phyloP scores from a whole-genome alignment of 2,888 invertebrate species.

The Microplitis deprimator region DNA sequence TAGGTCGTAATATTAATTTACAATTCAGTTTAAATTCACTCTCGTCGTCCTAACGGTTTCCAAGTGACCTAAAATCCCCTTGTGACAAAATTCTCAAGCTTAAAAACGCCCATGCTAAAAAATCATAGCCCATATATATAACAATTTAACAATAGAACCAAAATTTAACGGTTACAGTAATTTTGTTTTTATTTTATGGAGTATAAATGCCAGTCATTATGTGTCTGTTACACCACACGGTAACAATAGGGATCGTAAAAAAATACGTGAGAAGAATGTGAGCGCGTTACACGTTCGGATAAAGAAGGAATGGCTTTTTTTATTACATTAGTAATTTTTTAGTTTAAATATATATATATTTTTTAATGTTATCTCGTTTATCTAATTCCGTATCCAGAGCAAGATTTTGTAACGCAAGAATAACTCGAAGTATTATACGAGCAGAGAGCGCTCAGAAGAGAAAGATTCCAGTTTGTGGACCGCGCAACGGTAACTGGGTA shows the following conservation, averaged over 20 bases:
- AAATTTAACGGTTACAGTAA: not conserved
- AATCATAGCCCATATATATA: not conserved
- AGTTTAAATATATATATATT: too few relatives aligned
- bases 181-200: not conserved
- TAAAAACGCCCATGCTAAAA: too few relatives aligned
- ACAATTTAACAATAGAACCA: not conserved
- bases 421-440: not conserved
- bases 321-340: not conserved
- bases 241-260: not conserved
- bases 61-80: too few relatives aligned
- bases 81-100: too few relatives aligned
- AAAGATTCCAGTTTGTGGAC: constrained; percentile 64
- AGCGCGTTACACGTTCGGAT: not conserved
- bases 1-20: too few relatives aligned
- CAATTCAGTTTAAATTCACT: too few relatives aligned
- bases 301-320: not conserved
- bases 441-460: not conserved
- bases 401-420: not conserved
- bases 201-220: constrained; percentile 1
- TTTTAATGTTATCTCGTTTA: not conserved
- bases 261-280: not conserved
- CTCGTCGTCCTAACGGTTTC: too few relatives aligned
- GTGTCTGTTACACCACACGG: not conserved
- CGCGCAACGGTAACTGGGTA: constrained; percentile 66
- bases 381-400: not conserved